Base-by-base conservation (phyloP, 1,140 invertebrate species). In the Palaemon carinicauda region DNA sequence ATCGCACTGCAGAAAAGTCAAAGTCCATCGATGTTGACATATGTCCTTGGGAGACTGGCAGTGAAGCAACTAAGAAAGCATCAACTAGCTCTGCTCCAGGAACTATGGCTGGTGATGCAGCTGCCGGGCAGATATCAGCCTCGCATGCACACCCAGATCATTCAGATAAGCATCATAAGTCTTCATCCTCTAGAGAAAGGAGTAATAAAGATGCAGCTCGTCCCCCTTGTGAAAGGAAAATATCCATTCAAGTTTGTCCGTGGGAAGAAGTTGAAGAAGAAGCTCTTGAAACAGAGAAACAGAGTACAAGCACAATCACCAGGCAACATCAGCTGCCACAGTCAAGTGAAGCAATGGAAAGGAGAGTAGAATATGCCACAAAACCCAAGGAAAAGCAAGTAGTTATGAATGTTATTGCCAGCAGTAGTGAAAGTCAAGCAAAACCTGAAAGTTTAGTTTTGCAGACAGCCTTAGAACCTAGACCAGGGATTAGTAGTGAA, bases 1-100 rank as follows among this genome's bases (percentile, higher is more conserved):
- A 78, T 71, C 74, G 74, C 41, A 65, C 82, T 69, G 80, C 88
- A 50, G 88, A 89, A 31, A 87, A 89, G 71, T 89, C 79, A n/a
- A 88, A 88, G 53, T 88, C 87, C 4, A 80, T 87, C 52, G 83
- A 85, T 52, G 88, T 87, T 3, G 89, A 89, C 54, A 89, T 90
- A 1, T 90, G 89, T 65, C 89, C 90, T 2, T 90, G 90, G 89
- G 89, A 90, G 31, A 73, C 78, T 17, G 0, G 1, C 41, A 85
- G 33, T 52, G 84, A 86, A 41, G 60, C 77, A 51, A 51, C 51
- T n/a, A 86, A 86, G 41, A 86, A 86, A 65, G 27, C 84, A 5
- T 86, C 84, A 15, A 86, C 77, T 3, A 80, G 77, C 21, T 86
- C 84, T 33, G 74, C 77, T 60, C 56, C 80, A n/a, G 69, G 69